Evolutionary conservation across 2,797 vertebrate genomes (phyloP).

Genomic region (Silurus lanzhouensis): DNA sequence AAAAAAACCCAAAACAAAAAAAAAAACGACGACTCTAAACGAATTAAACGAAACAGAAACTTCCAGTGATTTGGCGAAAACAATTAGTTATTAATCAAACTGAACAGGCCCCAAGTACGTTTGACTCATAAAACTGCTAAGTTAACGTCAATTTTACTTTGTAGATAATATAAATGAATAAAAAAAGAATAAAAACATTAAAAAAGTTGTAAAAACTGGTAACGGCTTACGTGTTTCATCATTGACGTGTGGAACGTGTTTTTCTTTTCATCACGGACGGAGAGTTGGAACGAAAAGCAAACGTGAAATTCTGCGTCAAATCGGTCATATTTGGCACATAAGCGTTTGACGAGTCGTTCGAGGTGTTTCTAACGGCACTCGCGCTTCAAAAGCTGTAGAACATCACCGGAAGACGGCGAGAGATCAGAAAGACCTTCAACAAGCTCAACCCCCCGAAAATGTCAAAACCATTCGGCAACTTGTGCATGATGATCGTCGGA

Average conservation of each 20-base stretch:
- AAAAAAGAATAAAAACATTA: slow-evolving; percentile 95
- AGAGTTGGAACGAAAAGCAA: too few relatives aligned
- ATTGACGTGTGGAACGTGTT: background rate
- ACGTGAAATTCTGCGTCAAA: too few relatives aligned
- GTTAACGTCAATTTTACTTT: slow-evolving; percentile 99
- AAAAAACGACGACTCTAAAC: slow-evolving; percentile 82
- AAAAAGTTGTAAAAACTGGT: slow-evolving; percentile 99
- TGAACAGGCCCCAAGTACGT: slow-evolving; percentile 84
- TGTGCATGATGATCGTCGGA: too few relatives aligned
- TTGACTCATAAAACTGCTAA: slow-evolving; percentile 97
- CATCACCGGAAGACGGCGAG: too few relatives aligned
- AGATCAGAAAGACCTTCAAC: too few relatives aligned
- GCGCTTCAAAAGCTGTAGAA: too few relatives aligned
- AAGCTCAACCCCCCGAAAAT: too few relatives aligned
- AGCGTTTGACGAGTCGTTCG: too few relatives aligned
- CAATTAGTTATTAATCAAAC: slow-evolving; percentile 98
- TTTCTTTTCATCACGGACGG: background rate
- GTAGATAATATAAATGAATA: slow-evolving; percentile 99
- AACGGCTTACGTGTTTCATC: slow-evolving; percentile 15
- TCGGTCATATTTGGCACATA: too few relatives aligned
- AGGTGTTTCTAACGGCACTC: too few relatives aligned
- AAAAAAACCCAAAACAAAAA: slow-evolving; percentile 57
- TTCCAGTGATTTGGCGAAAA: slow-evolving; percentile 83
- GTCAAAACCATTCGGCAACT: too few relatives aligned
- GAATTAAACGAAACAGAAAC: slow-evolving; percentile 81